A percentile compares a stretch with the other conserved stretches of the same genome.
phyloP scores from a whole-genome alignment of 1,140 invertebrate species.

The Euglossa dilemma region DNA sequence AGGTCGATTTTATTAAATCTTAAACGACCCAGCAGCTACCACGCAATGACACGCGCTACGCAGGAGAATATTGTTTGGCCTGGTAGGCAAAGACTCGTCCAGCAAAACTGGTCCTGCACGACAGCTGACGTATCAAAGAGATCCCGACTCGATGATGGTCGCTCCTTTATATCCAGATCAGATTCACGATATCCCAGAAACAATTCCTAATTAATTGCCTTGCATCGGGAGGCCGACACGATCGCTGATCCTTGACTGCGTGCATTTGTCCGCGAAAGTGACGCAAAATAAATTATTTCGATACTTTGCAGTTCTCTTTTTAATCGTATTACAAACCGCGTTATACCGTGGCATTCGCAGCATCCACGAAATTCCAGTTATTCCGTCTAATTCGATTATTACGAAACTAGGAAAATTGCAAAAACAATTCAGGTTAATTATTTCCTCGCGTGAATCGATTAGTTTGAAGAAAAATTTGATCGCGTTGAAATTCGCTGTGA shows the following conservation, averaged over 20 bases:
- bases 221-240: constrained; percentile 42
- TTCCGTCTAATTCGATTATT: too few relatives aligned
- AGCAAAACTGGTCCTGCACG: constrained; percentile 72
- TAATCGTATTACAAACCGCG: neutral
- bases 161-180: constrained; percentile 32
- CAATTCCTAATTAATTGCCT: constrained; percentile 79
- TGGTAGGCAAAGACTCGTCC: constrained; percentile 50
- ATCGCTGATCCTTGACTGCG: constrained; percentile 24
- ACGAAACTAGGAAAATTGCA: too few relatives aligned
- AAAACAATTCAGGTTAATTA: too few relatives aligned
- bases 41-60: constrained; percentile 53
- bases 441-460: too few relatives aligned
- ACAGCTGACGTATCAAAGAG: constrained; percentile 79
- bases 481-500: too few relatives aligned
- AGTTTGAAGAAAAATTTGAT: too few relatives aligned
- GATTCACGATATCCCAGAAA: constrained; percentile 69
- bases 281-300: neutral
- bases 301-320: neutral
- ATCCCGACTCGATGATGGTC: constrained; percentile 68
- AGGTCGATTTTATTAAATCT: neutral
- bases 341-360: too few relatives aligned
- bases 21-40: constrained; percentile 5
- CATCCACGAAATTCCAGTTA: too few relatives aligned
- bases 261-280: neutral
- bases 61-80: constrained; percentile 63